A percentile compares a stretch with the other conserved stretches of the same genome.
Evolutionary conservation across 2,888 invertebrate genomes (phyloP).

Genomic region (Drosophila mayaguana): DNA sequence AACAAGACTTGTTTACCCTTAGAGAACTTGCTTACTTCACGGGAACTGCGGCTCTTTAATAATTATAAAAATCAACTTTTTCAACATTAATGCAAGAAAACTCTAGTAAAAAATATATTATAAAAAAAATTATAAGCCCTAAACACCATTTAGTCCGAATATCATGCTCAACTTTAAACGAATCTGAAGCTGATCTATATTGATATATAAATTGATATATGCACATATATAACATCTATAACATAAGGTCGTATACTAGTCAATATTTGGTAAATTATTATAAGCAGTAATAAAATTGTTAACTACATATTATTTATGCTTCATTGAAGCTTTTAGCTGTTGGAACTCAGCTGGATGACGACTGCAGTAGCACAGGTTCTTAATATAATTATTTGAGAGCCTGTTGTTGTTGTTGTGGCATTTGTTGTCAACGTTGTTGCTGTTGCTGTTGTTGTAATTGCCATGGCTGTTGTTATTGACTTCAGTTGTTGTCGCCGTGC

Average conservation of each 20-base stretch:
- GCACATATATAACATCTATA: too few relatives aligned
- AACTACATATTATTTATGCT: neutral
- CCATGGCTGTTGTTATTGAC: slow-evolving; percentile 36
- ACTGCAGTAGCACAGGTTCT: slow-evolving; percentile 1
- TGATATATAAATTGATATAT: too few relatives aligned
- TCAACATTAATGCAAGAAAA: too few relatives aligned
- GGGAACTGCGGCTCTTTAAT: too few relatives aligned
- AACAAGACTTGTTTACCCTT: too few relatives aligned
- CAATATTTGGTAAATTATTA: neutral
- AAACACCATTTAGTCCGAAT: too few relatives aligned
- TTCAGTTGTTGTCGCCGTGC: slow-evolving; percentile 9
- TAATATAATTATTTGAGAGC: slow-evolving; percentile 1
- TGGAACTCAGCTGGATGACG: slow-evolving; percentile 1
- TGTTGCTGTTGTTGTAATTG: slow-evolving; percentile 14
- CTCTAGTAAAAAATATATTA: too few relatives aligned
- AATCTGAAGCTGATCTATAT: too few relatives aligned
- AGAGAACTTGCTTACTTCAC: too few relatives aligned
- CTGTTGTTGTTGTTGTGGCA: slow-evolving; percentile 15
- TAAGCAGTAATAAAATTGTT: neutral
- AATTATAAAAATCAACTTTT: too few relatives aligned
- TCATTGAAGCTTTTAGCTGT: neutral
- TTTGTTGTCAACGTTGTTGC: slow-evolving; percentile 8
- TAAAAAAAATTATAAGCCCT: too few relatives aligned
- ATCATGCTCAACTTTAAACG: too few relatives aligned
- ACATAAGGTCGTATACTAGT: neutral